Percentiles rank a stretch among this genome's conserved stretches.
These are phyloP conservation scores for Drosophila sucinea DNA, from an alignment of 1,140 invertebrate species.

Conservation along the genomic window DNA sequence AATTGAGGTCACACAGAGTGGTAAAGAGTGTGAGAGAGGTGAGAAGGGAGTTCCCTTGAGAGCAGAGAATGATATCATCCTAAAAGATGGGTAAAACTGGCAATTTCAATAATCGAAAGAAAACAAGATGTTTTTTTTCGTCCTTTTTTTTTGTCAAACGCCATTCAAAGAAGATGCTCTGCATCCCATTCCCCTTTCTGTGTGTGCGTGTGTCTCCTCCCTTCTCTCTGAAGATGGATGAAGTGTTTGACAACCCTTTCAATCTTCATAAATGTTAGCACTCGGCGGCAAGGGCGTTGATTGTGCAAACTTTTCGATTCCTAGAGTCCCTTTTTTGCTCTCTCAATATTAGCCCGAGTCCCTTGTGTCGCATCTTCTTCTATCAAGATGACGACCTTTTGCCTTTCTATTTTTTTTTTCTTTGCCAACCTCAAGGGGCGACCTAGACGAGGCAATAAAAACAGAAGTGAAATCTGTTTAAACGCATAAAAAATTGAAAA, in stretches of 20 bases:
- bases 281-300: slow-evolving; percentile 56
- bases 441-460: slow-evolving; percentile 60
- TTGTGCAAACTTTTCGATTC: slow-evolving; percentile 38
- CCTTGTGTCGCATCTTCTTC: slow-evolving; percentile 76
- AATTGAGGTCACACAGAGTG: slow-evolving; percentile 63
- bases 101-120: slow-evolving; percentile 82
- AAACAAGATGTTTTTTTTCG: slow-evolving; percentile 71
- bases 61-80: slow-evolving; percentile 49
- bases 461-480: slow-evolving; percentile 74
- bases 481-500: slow-evolving; percentile 82
- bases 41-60: slow-evolving; percentile 40
- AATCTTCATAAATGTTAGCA: slow-evolving; percentile 82
- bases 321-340: slow-evolving; percentile 16
- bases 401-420: slow-evolving; percentile 24
- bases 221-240: slow-evolving; percentile 69
- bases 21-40: neutral
- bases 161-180: slow-evolving; percentile 45
- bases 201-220: slow-evolving; percentile 21
- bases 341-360: slow-evolving; percentile 70
- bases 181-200: slow-evolving; percentile 37
- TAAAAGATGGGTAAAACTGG: slow-evolving; percentile 51
- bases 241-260: slow-evolving; percentile 82
- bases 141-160: slow-evolving; percentile 16
- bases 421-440: slow-evolving; percentile 20
- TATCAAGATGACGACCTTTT: slow-evolving; percentile 77